These are phyloP conservation scores for Helogale parvula DNA, from an alignment of 2,113 vertebrate species.

Conservation along the genomic window DNA sequence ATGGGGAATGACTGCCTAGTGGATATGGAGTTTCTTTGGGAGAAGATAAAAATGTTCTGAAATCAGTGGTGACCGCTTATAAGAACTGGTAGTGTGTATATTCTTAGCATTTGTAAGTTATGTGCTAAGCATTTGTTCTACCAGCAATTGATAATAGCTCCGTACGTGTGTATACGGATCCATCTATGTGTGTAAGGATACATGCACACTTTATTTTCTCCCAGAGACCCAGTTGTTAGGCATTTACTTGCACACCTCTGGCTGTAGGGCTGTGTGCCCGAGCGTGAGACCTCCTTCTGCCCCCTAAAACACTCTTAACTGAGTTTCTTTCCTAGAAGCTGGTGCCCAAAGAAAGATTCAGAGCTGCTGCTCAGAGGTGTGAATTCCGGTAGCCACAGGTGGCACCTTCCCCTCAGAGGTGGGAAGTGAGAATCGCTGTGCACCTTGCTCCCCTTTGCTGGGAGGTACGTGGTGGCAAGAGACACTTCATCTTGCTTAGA, in stretches of 20 bases:
- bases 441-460: not conserved
- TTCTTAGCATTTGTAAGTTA: not conserved
- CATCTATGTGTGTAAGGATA: too few species aligned
- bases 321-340: not conserved
- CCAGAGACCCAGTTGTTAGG: not conserved
- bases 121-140: fast-evolving
- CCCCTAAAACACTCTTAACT: not conserved
- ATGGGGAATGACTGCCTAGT: not conserved
- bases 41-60: not conserved
- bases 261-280: too few species aligned
- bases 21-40: not conserved
- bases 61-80: not conserved
- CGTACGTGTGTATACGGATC: too few species aligned
- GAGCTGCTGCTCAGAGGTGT: not conserved
- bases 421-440: not conserved
- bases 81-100: not conserved
- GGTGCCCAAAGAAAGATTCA: not conserved
- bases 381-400: not conserved
- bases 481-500: slow-evolving; percentile 74
- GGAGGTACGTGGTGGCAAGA: not conserved
- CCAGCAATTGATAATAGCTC: not conserved
- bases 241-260: not conserved
- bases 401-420: not conserved
- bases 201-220: fast-evolving
- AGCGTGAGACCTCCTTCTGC: not conserved